Percentiles rank a stretch among this genome's conserved stretches.
Conservation (phyloP, 1,140 invertebrate genomes). For the Sycophaga agraensis region DNA sequence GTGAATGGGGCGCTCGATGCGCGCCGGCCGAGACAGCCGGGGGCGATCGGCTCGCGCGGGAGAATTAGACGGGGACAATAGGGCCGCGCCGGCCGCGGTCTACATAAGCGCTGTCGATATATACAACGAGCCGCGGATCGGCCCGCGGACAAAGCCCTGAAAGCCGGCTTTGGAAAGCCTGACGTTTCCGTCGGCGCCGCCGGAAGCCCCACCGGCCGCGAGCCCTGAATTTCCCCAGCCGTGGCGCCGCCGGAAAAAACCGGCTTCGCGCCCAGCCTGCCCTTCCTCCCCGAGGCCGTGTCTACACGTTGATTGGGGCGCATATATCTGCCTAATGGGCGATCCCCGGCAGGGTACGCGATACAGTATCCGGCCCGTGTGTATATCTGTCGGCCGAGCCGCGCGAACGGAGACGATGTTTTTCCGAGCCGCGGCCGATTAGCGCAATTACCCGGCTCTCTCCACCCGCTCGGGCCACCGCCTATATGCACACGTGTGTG, state of each 20-base stretch:
- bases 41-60: not conserved
- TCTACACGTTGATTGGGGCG: not conserved
- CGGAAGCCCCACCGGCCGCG: not conserved
- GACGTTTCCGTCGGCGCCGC: conserved; percentile 16
- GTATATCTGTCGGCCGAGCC: not conserved
- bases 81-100: not conserved
- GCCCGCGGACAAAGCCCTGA: not conserved
- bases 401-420: no score
- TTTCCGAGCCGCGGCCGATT: no score
- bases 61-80: conserved; percentile 7
- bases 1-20: not conserved
- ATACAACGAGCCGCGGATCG: not conserved
- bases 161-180: conserved; percentile 1
- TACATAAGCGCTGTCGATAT: conserved; percentile 26
- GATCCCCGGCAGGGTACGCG: no score
- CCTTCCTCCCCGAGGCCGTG: not conserved
- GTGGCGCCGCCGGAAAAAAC: conserved; percentile 8
- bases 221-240: no score
- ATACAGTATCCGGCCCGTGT: not conserved
- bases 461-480: no score
- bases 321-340: no score
- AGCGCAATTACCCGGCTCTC: no score
- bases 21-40: not conserved
- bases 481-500: no score
- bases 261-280: not conserved